Base-by-base conservation (phyloP, 1,140 invertebrate genomes). In the Cyrtorhinus lividipennis region DNA sequence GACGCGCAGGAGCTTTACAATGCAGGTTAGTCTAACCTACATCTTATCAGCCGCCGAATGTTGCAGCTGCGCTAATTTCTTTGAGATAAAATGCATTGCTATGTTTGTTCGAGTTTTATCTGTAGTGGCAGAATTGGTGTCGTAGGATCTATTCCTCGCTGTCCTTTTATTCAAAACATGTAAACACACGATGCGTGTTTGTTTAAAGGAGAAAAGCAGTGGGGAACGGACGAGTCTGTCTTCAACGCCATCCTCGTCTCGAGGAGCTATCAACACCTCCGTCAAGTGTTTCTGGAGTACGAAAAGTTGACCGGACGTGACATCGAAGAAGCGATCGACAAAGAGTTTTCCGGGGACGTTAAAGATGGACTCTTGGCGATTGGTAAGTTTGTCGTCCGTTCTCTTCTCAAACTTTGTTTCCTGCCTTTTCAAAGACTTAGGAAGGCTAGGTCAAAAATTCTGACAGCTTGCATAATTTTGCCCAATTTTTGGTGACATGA, bases 181-280 rank as follows among this genome's bases (percentile, higher is more conserved):
- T n/a, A n/a, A n/a, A n/a, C n/a, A n/a, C n/a, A n/a, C n/a, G n/a
- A n/a, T n/a, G n/a, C n/a, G n/a, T n/a, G n/a, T n/a, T n/a, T n/a
- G n/a, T 62, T 58, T 59, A 18, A 59, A 70, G 73, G 74, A 59
- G 84, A 88, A 66, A 86, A 88, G 70, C 85, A 82, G 24, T 87
- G 86, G 83, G 90, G 90, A 48, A 92, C 90, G 1, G 90, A 93
- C 68, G 90, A 93, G 72, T 88, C 86, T 2, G 78, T 81, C 15
- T 92, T 93, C 74, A 92, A 91, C 70, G 75, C 83, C n/a, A 86
- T 89, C 68, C 76, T 90, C 45, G 81, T 88, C 59, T 86, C 84
- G 20, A 81, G 84, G 68, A 88, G 86, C 66, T 90, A 83, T 69
- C 83, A 87, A 62, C 91, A 95, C 71, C 72, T 95, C 62, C 80